These are phyloP conservation scores for Etheostoma cragini DNA, from an alignment of 2,113 vertebrate genomes.

Conservation along the genomic window DNA sequence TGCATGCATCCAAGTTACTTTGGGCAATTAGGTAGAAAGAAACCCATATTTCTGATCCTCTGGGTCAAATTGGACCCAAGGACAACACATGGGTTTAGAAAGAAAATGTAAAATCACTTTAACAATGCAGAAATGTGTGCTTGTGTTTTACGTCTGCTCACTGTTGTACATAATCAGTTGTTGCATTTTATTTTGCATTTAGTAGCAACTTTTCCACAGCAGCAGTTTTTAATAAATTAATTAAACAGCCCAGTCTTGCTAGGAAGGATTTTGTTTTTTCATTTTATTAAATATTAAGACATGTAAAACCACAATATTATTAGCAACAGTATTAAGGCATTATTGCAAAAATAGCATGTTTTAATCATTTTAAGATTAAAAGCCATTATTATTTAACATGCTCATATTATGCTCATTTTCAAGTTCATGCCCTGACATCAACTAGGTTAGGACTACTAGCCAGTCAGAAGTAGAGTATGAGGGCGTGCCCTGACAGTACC, in stretches of 20 bases:
- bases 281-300: constrained; percentile 14
- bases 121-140: constrained; percentile 40
- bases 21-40: too few species aligned
- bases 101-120: background rate
- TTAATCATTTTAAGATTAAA: background rate
- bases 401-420: too few species aligned
- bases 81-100: background rate
- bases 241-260: constrained; percentile 47
- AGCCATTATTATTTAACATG: too few species aligned
- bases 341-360: background rate
- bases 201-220: constrained; percentile 19
- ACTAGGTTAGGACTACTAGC: too few species aligned
- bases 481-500: too few species aligned
- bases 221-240: background rate
- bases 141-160: constrained; percentile 58
- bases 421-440: too few species aligned
- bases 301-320: background rate
- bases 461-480: too few species aligned
- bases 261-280: constrained; percentile 58
- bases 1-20: too few species aligned
- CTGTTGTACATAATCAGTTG: constrained; percentile 70
- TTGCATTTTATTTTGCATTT: constrained; percentile 50
- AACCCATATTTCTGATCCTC: too few species aligned
- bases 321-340: background rate
- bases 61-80: too few species aligned